Evolutionary conservation across 1,140 invertebrate genomes (phyloP), one percentile per base, ranked within the genome.

Genomic region (Halyomorpha halys): DNA sequence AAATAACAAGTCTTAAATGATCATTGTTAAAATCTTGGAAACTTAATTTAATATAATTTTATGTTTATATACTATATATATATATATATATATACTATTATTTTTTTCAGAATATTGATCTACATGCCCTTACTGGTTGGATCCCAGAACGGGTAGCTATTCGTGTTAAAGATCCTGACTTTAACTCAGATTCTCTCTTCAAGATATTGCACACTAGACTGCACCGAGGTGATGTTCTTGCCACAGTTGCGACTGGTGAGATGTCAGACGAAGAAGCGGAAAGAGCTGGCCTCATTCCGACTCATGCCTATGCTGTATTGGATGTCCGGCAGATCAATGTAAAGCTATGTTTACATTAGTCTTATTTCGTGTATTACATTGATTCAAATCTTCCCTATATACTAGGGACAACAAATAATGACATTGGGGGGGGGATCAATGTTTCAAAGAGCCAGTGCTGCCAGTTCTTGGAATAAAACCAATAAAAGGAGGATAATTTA

Each of bases 121-220:
- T 98, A 2, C 91, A 97, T 79, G 93, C 94, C 0, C 74, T 98
- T 54, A 98, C 95, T 65, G 94, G 94, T 0, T 98, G 95, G 95
- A 97, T 98, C 70, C 95, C 95, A 21, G 95, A 98, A 73, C 78
- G 94, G 64, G 81, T 87, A 66, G 83, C 89, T 0, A 87, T 97
- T 30, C 77, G 83, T 61, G 73, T 76, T 16, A 83, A 86, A 1
- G 83, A 86, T 3, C 73, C 78, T 21, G 83, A 86, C 65, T 95
- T 95, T 76, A 87, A 94, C 71, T 81, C 81, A 61, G 86, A 91
- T 69, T 79, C 82, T 27, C 74, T 94, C 44, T 97, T 94, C 76
- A 83, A 86, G 16, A 87, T 82, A 47, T 79, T 98, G 15, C 74
- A 85, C 21, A 78, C 82, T 13, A 78, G 89, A 44, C 81, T 95